Percentiles rank a stretch among this genome's conserved stretches.
Conservation (phyloP, 1,140 invertebrate species). For the Arctopsyche grandis region DNA sequence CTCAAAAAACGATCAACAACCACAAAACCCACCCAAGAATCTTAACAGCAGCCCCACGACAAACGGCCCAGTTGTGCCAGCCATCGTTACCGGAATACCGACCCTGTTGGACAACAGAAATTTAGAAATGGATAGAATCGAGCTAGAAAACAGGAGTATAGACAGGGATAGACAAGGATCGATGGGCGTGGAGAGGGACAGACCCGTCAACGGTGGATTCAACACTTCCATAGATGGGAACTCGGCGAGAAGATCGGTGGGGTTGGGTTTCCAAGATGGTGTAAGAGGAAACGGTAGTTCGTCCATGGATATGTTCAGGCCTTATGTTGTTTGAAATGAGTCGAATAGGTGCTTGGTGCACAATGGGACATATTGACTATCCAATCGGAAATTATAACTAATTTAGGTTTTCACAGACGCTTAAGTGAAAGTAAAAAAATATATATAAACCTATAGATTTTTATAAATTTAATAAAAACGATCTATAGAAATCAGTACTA, state of each 20-base stretch:
- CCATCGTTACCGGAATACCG: slow-evolving; percentile 55
- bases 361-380: no score
- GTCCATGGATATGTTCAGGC: slow-evolving; percentile 65
- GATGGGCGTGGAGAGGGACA: slow-evolving; percentile 57
- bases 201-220: slow-evolving; percentile 63
- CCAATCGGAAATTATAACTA: no score
- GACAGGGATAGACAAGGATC: slow-evolving; percentile 39
- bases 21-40: slow-evolving; percentile 20
- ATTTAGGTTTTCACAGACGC: no score
- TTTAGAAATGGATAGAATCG: slow-evolving; percentile 16
- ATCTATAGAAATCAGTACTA: no score
- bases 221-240: slow-evolving; percentile 64
- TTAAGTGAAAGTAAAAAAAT: no score
- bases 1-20: slow-evolving; percentile 1
- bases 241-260: slow-evolving; percentile 58
- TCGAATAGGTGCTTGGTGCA: not conserved
- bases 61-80: not conserved
- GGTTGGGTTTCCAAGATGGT: slow-evolving; percentile 62
- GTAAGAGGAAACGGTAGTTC: slow-evolving; percentile 54
- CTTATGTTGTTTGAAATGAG: slow-evolving; percentile 65
- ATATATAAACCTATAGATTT: no score
- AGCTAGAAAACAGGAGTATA: slow-evolving; percentile 42
- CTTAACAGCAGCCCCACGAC: not conserved
- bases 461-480: no score
- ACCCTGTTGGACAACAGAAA: slow-evolving; percentile 51